These are phyloP conservation scores for Panagrolaimus sp. DNA, from an alignment of 1,140 invertebrate genomes.

Conservation along the genomic window DNA sequence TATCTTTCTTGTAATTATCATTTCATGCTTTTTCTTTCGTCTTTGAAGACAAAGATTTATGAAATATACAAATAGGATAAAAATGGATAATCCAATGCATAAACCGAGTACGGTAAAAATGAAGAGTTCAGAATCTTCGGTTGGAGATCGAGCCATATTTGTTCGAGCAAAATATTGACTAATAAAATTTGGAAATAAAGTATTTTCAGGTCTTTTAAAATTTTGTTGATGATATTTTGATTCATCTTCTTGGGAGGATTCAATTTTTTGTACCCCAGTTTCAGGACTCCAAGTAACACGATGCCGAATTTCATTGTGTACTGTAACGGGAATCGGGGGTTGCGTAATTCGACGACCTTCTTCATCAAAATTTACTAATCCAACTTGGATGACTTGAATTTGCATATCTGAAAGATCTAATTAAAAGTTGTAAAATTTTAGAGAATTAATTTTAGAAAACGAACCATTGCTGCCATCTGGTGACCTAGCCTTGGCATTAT, in stretches of 20 bases:
- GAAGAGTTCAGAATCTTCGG: background rate
- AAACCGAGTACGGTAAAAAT: background rate
- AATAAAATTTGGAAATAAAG: background rate
- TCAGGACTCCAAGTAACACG: background rate
- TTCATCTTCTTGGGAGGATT: background rate
- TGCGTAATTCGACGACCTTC: background rate
- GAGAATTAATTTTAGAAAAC: background rate
- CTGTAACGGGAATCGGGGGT: background rate
- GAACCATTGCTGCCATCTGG: background rate
- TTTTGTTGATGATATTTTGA: background rate
- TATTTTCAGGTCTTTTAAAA: background rate
- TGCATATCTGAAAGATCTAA: background rate
- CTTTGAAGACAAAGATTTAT: background rate
- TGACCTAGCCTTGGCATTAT: slow-evolving; percentile 11
- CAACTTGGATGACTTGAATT: slow-evolving; percentile 15
- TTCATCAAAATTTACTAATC: slow-evolving; percentile 12
- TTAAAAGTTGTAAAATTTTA: background rate
- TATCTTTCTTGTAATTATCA: background rate
- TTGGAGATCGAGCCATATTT: background rate
- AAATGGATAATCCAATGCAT: background rate
- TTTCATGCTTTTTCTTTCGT: background rate
- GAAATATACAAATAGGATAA: background rate
- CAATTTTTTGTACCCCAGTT: background rate
- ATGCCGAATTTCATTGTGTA: slow-evolving; percentile 8
- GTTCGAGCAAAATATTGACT: background rate